A percentile compares a stretch with the other conserved stretches of the same genome.
phyloP scores from a whole-genome alignment of 2,888 invertebrate species.

The Argyra leucocephala region DNA sequence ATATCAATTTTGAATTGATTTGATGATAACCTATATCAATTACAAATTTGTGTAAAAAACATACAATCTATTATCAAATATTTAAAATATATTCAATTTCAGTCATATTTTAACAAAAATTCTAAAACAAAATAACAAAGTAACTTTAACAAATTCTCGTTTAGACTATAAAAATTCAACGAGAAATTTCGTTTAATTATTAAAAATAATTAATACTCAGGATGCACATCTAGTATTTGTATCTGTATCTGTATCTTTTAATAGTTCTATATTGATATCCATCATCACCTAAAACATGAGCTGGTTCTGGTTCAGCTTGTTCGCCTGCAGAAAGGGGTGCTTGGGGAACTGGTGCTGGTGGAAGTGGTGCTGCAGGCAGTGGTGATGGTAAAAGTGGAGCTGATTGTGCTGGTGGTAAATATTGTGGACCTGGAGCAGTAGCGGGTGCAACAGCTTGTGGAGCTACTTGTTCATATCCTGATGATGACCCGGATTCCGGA shows the following conservation, averaged over 20 bases:
- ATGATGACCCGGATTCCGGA: too few relatives aligned
- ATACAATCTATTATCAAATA: too few relatives aligned
- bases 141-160: background rate
- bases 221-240: background rate
- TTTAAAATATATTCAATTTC: too few relatives aligned
- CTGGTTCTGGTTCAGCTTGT: slow-evolving; percentile 5
- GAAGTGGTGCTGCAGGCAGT: background rate
- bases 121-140: background rate
- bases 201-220: background rate
- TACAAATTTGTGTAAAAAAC: too few relatives aligned
- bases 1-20: too few relatives aligned
- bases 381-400: background rate
- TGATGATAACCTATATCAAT: too few relatives aligned
- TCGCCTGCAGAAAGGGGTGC: background rate
- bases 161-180: too few relatives aligned
- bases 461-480: too few relatives aligned
- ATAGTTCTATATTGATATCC: background rate
- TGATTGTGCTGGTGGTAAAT: background rate
- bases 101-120: background rate
- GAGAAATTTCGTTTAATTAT: too few relatives aligned
- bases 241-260: background rate
- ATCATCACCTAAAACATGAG: background rate
- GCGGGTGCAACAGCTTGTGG: too few relatives aligned
- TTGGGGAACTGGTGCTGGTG: slow-evolving; percentile 5
- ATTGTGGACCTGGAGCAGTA: background rate